These are phyloP conservation scores for Electrona antarctica DNA, from an alignment of 2,113 vertebrate species.

Conservation along the genomic window DNA sequence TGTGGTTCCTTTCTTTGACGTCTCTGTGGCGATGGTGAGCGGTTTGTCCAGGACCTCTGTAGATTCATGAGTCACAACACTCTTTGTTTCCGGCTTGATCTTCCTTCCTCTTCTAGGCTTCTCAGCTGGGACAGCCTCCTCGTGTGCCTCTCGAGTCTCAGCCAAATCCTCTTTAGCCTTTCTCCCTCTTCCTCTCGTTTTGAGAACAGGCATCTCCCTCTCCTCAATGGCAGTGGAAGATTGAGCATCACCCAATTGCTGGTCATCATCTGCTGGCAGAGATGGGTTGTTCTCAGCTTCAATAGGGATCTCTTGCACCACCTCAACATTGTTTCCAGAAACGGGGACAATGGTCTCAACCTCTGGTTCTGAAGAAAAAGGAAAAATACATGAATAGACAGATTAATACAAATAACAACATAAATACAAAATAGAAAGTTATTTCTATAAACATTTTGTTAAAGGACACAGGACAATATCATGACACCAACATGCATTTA, in stretches of 20 bases:
- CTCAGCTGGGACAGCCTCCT: not conserved
- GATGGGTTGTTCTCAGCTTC: conserved; percentile 1
- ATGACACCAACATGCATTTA: too few relatives aligned
- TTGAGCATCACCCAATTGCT: not conserved
- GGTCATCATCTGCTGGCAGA: not conserved
- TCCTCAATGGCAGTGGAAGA: conserved; percentile 10
- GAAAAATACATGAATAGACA: too few relatives aligned
- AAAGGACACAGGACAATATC: too few relatives aligned
- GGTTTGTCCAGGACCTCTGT: not conserved
- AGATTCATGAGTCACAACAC: too few relatives aligned
- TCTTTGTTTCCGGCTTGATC: conserved; percentile 21
- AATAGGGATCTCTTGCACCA: not conserved
- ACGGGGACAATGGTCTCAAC: not conserved
- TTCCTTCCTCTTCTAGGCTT: conserved; percentile 60
- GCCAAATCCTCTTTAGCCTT: not conserved
- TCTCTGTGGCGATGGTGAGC: not conserved
- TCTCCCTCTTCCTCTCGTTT: too few relatives aligned
- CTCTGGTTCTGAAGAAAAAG: too few relatives aligned
- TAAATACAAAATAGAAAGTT: too few relatives aligned
- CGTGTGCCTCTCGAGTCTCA: not conserved
- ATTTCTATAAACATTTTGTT: too few relatives aligned
- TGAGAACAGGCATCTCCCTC: not conserved
- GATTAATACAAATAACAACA: too few relatives aligned
- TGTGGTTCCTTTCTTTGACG: conserved; percentile 9
- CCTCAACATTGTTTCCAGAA: conserved; percentile 8